Percentiles rank a stretch among this genome's conserved stretches.
Evolutionary conservation across 2,888 invertebrate genomes (phyloP).

Genomic region (Cylindroiulus punctatus): DNA sequence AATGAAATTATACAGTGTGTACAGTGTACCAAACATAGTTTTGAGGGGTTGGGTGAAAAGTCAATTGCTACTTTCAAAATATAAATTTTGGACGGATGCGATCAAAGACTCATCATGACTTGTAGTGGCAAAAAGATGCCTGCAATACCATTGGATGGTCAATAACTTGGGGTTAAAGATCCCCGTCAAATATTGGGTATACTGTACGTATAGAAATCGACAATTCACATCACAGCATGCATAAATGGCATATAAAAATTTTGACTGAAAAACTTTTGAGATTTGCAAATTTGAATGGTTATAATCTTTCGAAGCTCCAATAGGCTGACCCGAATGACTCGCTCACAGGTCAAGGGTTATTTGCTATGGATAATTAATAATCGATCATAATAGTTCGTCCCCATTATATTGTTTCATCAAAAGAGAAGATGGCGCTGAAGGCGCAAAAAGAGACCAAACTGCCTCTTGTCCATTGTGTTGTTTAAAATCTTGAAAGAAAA

Average conservation of each 20-base stretch:
- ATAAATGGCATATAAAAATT: neutral
- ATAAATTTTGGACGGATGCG: no score
- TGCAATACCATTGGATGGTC: neutral
- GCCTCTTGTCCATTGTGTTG: neutral
- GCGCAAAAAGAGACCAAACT: neutral
- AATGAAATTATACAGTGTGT: no score
- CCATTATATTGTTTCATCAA: neutral
- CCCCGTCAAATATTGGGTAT: neutral
- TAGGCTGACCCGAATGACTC: neutral
- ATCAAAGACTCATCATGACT: no score
- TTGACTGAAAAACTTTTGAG: neutral
- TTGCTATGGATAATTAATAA: neutral
- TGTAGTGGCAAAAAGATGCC: neutral
- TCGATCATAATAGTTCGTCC: constrained; percentile 11
- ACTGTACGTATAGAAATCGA: neutral
- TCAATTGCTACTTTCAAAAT: no score
- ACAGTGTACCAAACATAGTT: no score
- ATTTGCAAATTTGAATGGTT: neutral
- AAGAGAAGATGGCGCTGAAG: neutral
- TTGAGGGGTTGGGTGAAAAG: no score
- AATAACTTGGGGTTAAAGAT: neutral
- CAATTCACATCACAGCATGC: neutral
- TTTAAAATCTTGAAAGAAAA: neutral
- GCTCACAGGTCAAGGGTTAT: constrained; percentile 8
- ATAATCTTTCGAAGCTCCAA: neutral